A percentile compares a stretch with the other conserved stretches of the same genome.
phyloP scores from a whole-genome alignment of 2,113 vertebrate species.

The Onychorhynchus coronatus region DNA sequence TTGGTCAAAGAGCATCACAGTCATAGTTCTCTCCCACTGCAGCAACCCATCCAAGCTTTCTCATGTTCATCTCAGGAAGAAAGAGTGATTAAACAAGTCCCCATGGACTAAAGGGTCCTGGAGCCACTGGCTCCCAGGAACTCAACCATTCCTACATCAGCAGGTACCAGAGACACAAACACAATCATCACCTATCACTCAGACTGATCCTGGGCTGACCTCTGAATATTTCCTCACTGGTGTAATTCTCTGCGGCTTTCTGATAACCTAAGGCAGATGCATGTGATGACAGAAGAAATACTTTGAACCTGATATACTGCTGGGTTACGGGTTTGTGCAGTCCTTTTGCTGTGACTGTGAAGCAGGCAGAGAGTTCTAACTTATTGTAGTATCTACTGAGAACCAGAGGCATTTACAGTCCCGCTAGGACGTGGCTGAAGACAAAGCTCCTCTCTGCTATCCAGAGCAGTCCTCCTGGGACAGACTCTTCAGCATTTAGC shows the following conservation, averaged over 20 bases:
- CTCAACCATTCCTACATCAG: not conserved
- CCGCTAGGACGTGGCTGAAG: not conserved
- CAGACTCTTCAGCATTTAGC: not conserved
- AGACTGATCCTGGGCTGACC: not conserved
- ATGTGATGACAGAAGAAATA: not conserved
- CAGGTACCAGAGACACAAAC: not conserved
- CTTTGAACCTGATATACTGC: not conserved
- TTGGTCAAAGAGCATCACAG: not conserved
- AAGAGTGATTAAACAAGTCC: not conserved
- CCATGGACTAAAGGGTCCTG: not conserved
- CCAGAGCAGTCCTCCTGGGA: not conserved
- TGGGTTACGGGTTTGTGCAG: not conserved
- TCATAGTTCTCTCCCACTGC: not conserved
- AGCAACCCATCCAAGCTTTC: not conserved
- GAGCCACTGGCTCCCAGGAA: not conserved
- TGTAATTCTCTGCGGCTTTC: not conserved
- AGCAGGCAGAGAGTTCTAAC: not conserved
- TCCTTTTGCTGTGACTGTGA: not conserved
- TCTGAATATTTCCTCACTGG: not conserved
- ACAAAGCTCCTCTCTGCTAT: not conserved
- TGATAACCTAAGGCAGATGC: slow-evolving; percentile 15
- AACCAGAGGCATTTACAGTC: not conserved
- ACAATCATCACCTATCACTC: not conserved
- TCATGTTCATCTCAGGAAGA: not conserved
- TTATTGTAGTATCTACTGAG: not conserved